Conservation (phyloP, 1,140 invertebrate species). For the Colletes gigas region DNA sequence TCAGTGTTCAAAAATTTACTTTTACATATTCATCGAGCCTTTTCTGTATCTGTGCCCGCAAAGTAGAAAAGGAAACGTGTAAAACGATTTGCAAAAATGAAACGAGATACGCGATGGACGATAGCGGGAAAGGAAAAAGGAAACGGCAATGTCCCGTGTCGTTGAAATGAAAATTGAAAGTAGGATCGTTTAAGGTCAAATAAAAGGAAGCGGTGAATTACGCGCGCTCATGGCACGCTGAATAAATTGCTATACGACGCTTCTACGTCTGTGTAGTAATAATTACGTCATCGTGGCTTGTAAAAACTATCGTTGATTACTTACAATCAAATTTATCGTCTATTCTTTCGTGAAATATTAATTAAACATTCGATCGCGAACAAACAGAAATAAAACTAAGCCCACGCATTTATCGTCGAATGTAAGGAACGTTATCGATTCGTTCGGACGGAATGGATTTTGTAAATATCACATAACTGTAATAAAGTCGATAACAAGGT, state of each 20-base stretch:
- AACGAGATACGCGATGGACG: too few species aligned
- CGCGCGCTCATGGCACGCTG: not conserved
- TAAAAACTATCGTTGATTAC: conserved; percentile 39
- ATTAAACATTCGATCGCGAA: not conserved
- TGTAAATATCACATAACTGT: not conserved
- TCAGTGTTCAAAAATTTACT: too few species aligned
- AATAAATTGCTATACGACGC: not conserved
- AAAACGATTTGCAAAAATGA: too few species aligned
- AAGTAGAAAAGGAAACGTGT: too few species aligned
- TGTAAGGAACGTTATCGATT: not conserved
- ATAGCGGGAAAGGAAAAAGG: not conserved
- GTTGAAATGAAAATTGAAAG: conserved; percentile 16
- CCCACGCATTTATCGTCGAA: not conserved
- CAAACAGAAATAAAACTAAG: not conserved
- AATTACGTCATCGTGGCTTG: conserved; percentile 33
- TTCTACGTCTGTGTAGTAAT: conserved; percentile 3
- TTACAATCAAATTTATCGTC: not conserved
- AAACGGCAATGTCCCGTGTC: not conserved
- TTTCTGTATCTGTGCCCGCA: too few species aligned
- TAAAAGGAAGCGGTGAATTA: not conserved
- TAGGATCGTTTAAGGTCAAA: conserved; percentile 13
- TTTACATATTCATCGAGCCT: too few species aligned
- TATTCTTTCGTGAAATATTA: not conserved
- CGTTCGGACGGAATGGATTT: not conserved
- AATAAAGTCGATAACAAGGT: not conserved